Evolutionary conservation across 92 coral and sea anemone genomes (phyloP).

Genomic region (Anthopleura xanthogrammica): DNA sequence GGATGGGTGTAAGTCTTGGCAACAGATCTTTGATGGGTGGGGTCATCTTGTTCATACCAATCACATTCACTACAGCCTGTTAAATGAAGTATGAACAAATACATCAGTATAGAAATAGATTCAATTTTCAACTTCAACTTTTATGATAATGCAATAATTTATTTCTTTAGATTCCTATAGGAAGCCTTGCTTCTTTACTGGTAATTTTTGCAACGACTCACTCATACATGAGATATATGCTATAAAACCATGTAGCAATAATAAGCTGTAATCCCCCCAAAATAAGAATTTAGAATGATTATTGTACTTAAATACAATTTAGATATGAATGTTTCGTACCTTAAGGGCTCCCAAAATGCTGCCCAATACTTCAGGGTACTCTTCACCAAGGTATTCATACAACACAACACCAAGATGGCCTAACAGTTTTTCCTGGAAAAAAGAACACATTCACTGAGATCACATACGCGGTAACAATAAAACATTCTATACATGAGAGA

Average conservation of each 20-base stretch:
- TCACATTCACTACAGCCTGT: conserved; percentile 98
- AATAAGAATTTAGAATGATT: no score
- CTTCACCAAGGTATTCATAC: conserved; percentile 99
- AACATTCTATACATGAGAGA: no score
- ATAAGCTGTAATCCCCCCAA: no score
- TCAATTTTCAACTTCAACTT: neutral
- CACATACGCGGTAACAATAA: no score
- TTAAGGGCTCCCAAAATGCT: conserved; percentile 97
- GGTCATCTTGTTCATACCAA: conserved; percentile 99
- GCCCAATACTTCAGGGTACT: conserved; percentile 98
- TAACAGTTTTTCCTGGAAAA: conserved; percentile 87
- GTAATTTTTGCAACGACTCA: neutral
- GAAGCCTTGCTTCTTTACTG: neutral
- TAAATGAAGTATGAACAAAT: conserved; percentile 2
- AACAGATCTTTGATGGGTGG: conserved; percentile 97
- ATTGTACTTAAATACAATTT: neutral
- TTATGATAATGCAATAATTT: no score
- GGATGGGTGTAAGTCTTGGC: conserved; percentile 95
- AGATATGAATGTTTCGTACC: conserved; percentile 40
- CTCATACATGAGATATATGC: no score
- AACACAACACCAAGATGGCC: conserved; percentile 99
- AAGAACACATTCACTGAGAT: neutral
- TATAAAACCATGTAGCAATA: no score
- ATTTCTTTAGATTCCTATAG: neutral
- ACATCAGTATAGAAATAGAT: neutral